A percentile compares a stretch with the other conserved stretches of the same genome.
Evolutionary conservation across 2,113 vertebrate genomes (phyloP).

Genomic region (Podiceps cristatus): DNA sequence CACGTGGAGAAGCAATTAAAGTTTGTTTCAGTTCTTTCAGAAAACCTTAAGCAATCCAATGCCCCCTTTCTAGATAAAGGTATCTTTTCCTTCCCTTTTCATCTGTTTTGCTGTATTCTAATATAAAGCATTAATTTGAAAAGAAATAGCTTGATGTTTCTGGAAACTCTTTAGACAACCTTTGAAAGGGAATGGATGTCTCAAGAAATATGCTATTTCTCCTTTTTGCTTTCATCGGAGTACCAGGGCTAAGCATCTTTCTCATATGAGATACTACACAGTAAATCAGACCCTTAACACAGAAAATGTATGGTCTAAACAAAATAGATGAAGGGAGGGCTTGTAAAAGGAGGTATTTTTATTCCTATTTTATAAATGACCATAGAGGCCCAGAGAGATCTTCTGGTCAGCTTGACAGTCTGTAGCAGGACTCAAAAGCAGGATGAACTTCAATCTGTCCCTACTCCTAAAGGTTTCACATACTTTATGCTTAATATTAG

Average conservation of each 20-base stretch:
- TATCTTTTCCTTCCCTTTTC: background rate
- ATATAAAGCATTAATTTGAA: background rate
- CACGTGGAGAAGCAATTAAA: background rate
- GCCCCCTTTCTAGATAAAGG: background rate
- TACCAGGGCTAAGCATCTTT: background rate
- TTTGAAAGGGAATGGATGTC: background rate
- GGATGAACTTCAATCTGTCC: background rate
- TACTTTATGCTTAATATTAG: background rate
- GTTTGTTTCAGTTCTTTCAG: background rate
- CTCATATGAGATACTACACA: background rate
- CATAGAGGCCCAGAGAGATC: background rate
- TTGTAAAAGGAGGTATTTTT: background rate
- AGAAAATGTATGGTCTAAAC: background rate
- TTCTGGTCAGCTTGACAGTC: background rate
- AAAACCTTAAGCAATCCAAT: background rate
- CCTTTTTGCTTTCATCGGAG: background rate
- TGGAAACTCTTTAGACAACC: background rate
- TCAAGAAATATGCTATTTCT: background rate
- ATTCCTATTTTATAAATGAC: background rate
- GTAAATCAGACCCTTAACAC: background rate
- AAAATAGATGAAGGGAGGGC: background rate
- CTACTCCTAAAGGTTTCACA: background rate
- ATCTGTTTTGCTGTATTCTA: background rate
- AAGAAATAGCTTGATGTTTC: background rate
- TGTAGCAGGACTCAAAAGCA: background rate